A percentile compares a stretch with the other conserved stretches of the same genome.
phyloP scores from a whole-genome alignment of 92 coral and sea anemone genomes.

The Pocillopora grandis region DNA sequence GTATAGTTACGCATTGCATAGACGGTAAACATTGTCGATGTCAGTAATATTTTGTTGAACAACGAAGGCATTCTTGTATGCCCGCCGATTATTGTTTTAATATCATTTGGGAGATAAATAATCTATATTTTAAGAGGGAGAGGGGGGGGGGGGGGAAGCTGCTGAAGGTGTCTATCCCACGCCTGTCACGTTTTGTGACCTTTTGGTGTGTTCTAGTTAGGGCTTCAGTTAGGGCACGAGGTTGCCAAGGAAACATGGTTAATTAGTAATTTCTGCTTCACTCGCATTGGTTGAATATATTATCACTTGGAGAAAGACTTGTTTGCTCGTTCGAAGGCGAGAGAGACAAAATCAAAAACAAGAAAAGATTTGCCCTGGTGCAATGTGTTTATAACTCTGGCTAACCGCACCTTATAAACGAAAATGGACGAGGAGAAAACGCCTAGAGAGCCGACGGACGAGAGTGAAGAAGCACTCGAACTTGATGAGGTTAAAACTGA shows the following conservation, averaged over 20 bases:
- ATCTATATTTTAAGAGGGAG: neutral
- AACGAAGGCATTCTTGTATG: too few species aligned
- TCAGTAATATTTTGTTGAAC: too few species aligned
- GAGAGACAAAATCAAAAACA: neutral
- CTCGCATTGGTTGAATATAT: conserved; percentile 21
- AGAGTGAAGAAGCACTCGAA: neutral
- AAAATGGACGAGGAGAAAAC: conserved; percentile 23
- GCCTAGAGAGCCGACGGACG: neutral
- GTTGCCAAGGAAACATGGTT: conserved; percentile 43
- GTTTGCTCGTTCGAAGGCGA: conserved; percentile 13
- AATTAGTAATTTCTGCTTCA: conserved; percentile 12
- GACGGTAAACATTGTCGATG: too few species aligned
- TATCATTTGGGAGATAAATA: neutral
- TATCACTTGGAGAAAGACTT: conserved; percentile 9
- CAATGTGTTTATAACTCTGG: conserved; percentile 25
- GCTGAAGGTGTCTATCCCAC: neutral
- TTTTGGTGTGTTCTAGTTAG: neutral
- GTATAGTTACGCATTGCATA: too few species aligned
- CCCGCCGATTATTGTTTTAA: too few species aligned
- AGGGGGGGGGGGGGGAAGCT: too few species aligned
- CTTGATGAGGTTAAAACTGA: conserved; percentile 26
- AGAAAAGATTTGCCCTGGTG: conserved; percentile 4
- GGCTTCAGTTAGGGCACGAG: too few species aligned
- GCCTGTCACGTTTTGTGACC: neutral
- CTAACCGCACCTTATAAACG: neutral